A percentile compares a stretch with the other conserved stretches of the same genome.
Evolutionary conservation across 1,140 invertebrate genomes (phyloP).

Genomic region (Nautilus pompilius): DNA sequence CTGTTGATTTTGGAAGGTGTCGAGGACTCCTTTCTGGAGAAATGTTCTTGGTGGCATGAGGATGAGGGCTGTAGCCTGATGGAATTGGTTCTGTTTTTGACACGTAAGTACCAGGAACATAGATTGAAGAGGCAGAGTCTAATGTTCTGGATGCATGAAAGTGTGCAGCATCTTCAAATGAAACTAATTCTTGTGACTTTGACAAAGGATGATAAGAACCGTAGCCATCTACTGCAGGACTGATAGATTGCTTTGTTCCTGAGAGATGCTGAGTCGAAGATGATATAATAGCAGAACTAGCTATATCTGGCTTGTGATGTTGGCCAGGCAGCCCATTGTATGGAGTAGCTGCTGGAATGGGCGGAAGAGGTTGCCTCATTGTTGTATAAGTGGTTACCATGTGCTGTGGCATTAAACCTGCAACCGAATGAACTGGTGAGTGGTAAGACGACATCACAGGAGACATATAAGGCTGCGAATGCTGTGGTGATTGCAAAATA

Average conservation of each 20-base stretch:
- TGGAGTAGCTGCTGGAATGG: background rate
- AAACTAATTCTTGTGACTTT: no score
- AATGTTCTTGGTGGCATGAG: background rate
- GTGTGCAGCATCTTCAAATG: no score
- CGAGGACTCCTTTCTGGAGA: background rate
- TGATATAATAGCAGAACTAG: no score
- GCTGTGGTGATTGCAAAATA: conserved; percentile 4
- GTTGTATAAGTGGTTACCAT: background rate
- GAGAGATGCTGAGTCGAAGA: no score
- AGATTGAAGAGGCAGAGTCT: no score
- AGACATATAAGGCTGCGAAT: background rate
- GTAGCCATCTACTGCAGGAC: no score
- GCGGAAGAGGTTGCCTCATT: background rate
- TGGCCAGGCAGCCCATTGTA: background rate
- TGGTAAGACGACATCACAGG: background rate
- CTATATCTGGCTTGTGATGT: background rate
- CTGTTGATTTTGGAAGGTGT: background rate
- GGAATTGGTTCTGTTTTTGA: conserved; percentile 1
- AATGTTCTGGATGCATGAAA: no score
- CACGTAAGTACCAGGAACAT: no score
- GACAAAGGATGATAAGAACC: no score
- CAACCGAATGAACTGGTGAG: conserved; percentile 29
- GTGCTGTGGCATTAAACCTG: conserved; percentile 52
- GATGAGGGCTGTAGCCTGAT: background rate
- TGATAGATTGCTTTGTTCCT: no score